These are phyloP conservation scores for Lophius americanus DNA, from an alignment of 2,797 vertebrate genomes.

Conservation along the genomic window DNA sequence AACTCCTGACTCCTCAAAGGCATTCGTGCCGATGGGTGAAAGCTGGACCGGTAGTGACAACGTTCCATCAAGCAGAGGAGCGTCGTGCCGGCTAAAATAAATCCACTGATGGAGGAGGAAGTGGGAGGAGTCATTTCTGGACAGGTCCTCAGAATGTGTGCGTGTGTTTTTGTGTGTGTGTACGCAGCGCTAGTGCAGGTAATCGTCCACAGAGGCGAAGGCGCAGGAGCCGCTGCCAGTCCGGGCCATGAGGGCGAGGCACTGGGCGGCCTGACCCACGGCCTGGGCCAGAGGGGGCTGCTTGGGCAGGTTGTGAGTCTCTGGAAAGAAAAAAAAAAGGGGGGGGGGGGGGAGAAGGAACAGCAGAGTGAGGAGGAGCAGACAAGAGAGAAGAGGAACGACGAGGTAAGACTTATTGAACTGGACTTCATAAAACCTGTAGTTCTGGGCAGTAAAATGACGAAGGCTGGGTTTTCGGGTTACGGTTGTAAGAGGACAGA, in stretches of 20 bases:
- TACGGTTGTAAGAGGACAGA: no score
- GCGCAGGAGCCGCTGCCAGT: constrained; percentile 96
- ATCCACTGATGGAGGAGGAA: constrained; percentile 35
- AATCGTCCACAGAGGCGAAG: constrained; percentile 97
- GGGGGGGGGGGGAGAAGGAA: not conserved
- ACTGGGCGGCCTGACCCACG: constrained; percentile 95
- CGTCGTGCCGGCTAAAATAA: constrained; percentile 26
- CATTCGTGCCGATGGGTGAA: constrained; percentile 11
- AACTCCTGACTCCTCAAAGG: constrained; percentile 9
- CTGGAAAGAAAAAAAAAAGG: constrained; percentile 71
- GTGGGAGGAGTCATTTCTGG: constrained; percentile 29
- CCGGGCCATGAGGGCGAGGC: constrained; percentile 96
- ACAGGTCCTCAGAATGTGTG: constrained; percentile 18
- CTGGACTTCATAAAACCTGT: no score
- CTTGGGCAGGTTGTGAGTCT: constrained; percentile 99
- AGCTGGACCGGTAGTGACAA: constrained; percentile 46
- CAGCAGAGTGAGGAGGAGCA: not conserved
- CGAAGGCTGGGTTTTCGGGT: no score
- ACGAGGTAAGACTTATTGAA: not conserved
- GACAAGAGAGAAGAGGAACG: not conserved
- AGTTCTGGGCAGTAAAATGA: no score
- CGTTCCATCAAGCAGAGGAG: constrained; percentile 31
- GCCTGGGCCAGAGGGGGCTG: constrained; percentile 97
- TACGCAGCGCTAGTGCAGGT: constrained; percentile 90
- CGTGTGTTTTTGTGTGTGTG: constrained; percentile 7